Conservation (phyloP, 2,113 vertebrate species). For the Ictidomys tridecemlineatus region DNA sequence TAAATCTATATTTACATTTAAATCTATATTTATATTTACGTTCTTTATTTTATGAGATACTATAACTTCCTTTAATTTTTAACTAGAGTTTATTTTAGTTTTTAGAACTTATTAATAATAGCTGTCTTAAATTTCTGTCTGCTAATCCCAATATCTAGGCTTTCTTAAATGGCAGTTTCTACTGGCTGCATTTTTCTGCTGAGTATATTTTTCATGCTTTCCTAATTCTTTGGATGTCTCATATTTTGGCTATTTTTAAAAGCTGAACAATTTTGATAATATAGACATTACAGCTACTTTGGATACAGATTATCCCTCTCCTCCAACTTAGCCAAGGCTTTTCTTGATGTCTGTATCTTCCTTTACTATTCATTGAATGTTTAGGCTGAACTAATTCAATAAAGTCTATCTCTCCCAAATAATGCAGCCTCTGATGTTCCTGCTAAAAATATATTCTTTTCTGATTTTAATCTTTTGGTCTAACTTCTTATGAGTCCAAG, state of each 20-base stretch:
- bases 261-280: neutral
- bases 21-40: neutral
- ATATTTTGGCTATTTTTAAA: neutral
- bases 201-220: neutral
- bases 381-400: neutral
- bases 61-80: neutral
- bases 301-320: neutral
- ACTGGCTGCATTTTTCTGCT: neutral
- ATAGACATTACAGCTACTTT: neutral
- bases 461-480: neutral
- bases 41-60: neutral
- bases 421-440: neutral
- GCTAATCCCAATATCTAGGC: neutral
- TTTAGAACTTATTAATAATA: neutral
- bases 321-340: neutral
- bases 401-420: neutral
- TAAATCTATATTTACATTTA: neutral
- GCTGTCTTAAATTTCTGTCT: neutral
- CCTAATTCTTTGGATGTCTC: neutral
- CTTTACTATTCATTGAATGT: neutral
- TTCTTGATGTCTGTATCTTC: neutral
- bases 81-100: neutral
- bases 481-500: neutral
- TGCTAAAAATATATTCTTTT: neutral
- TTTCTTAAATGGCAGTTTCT: neutral